Evolutionary conservation across 1,140 invertebrate species (phyloP), one percentile per base, ranked within the genome.

Genomic region (Gryon sp.): DNA sequence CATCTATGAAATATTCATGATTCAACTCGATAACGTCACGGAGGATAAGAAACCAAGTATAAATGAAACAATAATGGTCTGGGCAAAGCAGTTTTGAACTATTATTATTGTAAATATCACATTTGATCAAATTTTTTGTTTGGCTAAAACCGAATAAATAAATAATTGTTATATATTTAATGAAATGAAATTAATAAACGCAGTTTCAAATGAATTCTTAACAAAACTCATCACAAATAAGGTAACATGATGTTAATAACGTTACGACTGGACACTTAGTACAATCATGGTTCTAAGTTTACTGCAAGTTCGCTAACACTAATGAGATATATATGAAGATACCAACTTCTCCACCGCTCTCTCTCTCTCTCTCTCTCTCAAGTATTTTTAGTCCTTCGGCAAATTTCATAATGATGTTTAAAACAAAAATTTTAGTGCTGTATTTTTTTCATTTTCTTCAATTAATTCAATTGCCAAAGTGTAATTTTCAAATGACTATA

Each of bases 1-100:
- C 12, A 55, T 63, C 32, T 73, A 62, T 63, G 69, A 73, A 63
- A 73, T 73, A 62, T 63, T 73, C 40, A 62, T 73, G 55, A 60
- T 73, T 7, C 57, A 73, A 16, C 57, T 55, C 15, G 50, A 73
- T 57, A 40, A 40, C 26, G 40, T 63, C 50, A 53, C 68, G 7
- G 53, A 60, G 22, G 55, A n/a, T 53, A 62, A 60, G 14, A 52
- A 50, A 43, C 18, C 36, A 14, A 62, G 16, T 46, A 46, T 55
- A 46, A 60, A 26, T 8, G 40, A 62, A 62, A 62, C 46, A 62
- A 46, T 52, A 12, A 36, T 15, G 20, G 9, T 28, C 14, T 52
- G 24, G 24, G 53, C 15, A 30, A 68, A 57, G 20, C 45, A 41
- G 8, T 63, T 63, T 38, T 63, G 12, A 63, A 63, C 41, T 52